Base-by-base conservation (phyloP, 2,888 invertebrate genomes). In the Myopa tessellatipennis region DNA sequence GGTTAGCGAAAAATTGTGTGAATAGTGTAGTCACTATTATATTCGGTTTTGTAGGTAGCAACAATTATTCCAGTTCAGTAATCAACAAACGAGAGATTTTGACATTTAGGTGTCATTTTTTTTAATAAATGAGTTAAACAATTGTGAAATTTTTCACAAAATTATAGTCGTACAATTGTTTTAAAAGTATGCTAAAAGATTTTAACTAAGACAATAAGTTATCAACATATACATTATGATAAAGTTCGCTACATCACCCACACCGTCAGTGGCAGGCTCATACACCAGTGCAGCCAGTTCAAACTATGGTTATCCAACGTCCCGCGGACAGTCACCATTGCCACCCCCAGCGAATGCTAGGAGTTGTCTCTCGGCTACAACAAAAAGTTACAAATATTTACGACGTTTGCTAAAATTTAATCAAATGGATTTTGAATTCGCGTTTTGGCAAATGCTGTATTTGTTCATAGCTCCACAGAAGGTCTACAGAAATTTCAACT, bases 351-450 rank as follows among this genome's bases (percentile, higher is more conserved):
- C 91, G 34, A 93, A 92, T 85, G 91, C 93, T 84, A 91, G 92
- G 69, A 93, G 94, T 83, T 94, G 94, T 83, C 93, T 94, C 84
- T 94, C 95, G 78, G 97, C 97, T 3, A 94, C 96, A 63, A 94
- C 95, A 65, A 97, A 98, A 90, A 92, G 95, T 80, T 95, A 95
- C 90, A 95, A 95, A 90, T 97, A 97, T 89, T 90, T 98, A 74
- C 91, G 95, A 82, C 92, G 96, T 85, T 90, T 97, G 79, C 91
- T 96, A 79, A 95, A 96, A 89, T 97, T 98, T 87, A 93, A 96
- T 85, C 98, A 99, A 90, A 99, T 99, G 99, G 99, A 99, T 90
- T 99, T 99, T 90, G 98, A 99, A 88, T 99, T 98, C 91, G 99
- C 99, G 0, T 91, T 95, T n/a, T 99, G 99, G 99, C 99, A 99